Percentiles rank a stretch among this genome's conserved stretches.
These are phyloP conservation scores for Eunapius fragilis DNA, from an alignment of 37 sponge, comb jelly and placozoan species.

Conservation along the genomic window DNA sequence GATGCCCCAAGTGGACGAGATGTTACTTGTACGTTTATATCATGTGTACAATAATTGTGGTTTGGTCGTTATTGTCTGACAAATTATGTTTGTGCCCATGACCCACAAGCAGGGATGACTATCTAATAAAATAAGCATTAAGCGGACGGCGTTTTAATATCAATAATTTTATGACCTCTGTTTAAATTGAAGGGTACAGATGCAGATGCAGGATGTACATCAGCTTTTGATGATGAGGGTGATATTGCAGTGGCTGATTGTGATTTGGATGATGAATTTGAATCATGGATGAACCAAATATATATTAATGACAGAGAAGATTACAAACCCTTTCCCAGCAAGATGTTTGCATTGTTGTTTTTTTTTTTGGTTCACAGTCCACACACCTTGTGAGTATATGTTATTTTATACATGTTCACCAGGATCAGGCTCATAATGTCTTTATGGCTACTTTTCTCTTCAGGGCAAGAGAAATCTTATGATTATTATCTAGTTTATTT, in stretches of 20 bases:
- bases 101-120: no score
- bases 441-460: not conserved
- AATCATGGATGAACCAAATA: not conserved
- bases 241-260: not conserved
- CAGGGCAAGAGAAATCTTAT: not conserved
- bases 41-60: no score
- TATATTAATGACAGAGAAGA: not conserved
- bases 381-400: not conserved
- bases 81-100: no score
- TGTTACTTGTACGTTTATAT: not conserved
- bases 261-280: not conserved
- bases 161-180: no score
- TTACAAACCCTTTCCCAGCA: not conserved
- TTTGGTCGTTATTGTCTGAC: no score
- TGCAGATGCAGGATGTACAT: not conserved
- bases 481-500: not conserved
- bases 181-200: not conserved
- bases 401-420: not conserved
- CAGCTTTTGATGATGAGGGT: not conserved
- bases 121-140: no score
- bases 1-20: not conserved
- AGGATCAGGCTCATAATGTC: not conserved
- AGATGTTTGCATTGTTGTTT: not conserved
- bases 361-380: not conserved
- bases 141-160: no score